phyloP scores from a whole-genome alignment of 1,140 invertebrate genomes.

The Forficula auricularia region DNA sequence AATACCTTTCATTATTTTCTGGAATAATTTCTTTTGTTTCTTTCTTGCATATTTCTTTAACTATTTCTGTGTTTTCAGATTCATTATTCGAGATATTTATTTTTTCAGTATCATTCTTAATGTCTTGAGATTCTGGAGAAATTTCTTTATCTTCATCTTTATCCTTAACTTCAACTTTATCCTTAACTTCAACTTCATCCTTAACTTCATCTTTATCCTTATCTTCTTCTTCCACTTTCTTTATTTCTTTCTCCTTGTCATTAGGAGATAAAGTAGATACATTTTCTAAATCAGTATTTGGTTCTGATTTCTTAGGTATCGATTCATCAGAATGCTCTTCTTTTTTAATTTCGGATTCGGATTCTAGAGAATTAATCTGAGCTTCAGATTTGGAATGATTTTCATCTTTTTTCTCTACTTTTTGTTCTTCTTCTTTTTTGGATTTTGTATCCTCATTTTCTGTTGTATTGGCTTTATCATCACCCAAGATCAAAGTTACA shows the following conservation, averaged over 20 bases:
- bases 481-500: too few species aligned
- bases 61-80: neutral
- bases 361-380: too few species aligned
- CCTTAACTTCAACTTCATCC: constrained; percentile 18
- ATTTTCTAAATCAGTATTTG: constrained; percentile 12
- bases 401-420: constrained; percentile 10
- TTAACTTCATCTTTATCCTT: constrained; percentile 15
- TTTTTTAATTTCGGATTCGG: constrained; percentile 18
- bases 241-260: constrained; percentile 6
- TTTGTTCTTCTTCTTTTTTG: constrained; percentile 9
- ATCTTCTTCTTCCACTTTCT: constrained; percentile 6
- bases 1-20: neutral
- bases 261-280: constrained; percentile 3
- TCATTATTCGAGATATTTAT: neutral
- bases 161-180: constrained; percentile 8
- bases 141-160: constrained; percentile 11
- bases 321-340: constrained; percentile 21
- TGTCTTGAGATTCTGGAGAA: constrained; percentile 2
- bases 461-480: neutral
- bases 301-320: constrained; percentile 16
- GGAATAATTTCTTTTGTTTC: constrained; percentile 2
- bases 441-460: constrained; percentile 4
- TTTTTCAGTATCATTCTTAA: neutral
- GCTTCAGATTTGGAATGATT: too few species aligned
- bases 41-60: constrained; percentile 8